Percentiles rank a stretch among this genome's conserved stretches.
Evolutionary conservation across 1,140 invertebrate genomes (phyloP).

Genomic region (Drosophila miranda): DNA sequence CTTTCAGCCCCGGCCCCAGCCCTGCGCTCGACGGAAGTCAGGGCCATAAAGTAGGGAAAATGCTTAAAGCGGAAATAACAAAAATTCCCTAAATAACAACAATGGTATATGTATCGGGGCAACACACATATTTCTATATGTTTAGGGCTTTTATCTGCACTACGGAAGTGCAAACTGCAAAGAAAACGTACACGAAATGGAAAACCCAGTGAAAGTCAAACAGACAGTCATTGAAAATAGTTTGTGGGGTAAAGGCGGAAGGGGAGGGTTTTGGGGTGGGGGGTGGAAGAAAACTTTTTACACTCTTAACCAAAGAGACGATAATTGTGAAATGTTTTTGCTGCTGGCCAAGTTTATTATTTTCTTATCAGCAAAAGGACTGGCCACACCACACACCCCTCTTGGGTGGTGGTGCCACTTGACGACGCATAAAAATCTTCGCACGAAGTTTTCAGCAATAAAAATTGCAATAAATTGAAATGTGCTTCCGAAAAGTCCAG

Average conservation of each 20-base stretch:
- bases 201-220: slow-evolving; percentile 50
- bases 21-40: slow-evolving; percentile 51
- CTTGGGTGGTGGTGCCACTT: slow-evolving; percentile 42
- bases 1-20: slow-evolving; percentile 16
- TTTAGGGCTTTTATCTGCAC: slow-evolving; percentile 39
- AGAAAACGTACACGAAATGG: slow-evolving; percentile 34
- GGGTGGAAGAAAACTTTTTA: slow-evolving; percentile 22
- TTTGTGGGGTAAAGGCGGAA: slow-evolving; percentile 10
- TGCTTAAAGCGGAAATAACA: slow-evolving; percentile 71
- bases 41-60: slow-evolving; percentile 57
- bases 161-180: slow-evolving; percentile 65
- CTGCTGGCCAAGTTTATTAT: slow-evolving; percentile 65
- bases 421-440: slow-evolving; percentile 70
- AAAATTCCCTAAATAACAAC: slow-evolving; percentile 58
- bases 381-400: slow-evolving; percentile 7
- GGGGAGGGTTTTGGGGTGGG: neutral
- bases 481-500: slow-evolving; percentile 38
- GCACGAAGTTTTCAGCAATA: slow-evolving; percentile 63
- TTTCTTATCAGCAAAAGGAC: slow-evolving; percentile 57
- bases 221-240: slow-evolving; percentile 42
- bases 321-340: slow-evolving; percentile 73
- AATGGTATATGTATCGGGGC: slow-evolving; percentile 32
- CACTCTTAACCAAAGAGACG: slow-evolving; percentile 19
- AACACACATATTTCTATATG: slow-evolving; percentile 30
- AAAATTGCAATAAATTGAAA: slow-evolving; percentile 76